Evolutionary conservation across 2,113 vertebrate species (phyloP), one percentile per base, ranked within the genome.

Genomic region (Zosterops lateralis): DNA sequence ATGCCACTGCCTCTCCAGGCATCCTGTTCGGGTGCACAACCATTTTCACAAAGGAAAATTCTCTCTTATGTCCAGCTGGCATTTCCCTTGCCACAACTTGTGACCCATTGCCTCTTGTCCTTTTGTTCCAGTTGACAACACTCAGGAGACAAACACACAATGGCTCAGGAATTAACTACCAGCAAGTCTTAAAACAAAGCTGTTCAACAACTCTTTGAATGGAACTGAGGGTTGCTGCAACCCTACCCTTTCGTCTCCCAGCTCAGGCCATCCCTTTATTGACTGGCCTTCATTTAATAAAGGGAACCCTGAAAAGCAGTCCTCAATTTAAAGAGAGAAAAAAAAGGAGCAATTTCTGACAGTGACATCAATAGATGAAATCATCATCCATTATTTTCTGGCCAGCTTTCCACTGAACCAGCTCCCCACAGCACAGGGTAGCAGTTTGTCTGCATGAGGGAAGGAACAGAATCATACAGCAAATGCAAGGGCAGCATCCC

Each of bases 381-480:
- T 86, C 42, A 73, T 10, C 38, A 12, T 10, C 20, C 72, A 86
- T 71, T 74, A 61, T 18, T 81, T 67, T 74, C 42, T 54, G 76
- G 64, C 16, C 56, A 65, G 38, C 25, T 66, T 92, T 42, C 65
- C 84, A 18, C 16, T 26, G 56, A 85, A 65, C 16, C 79, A 92
- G 58, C 42, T 70, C 66, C 31, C 50, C 72, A 57, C 0, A 48
- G 60, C 60, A 32, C 5, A 0, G 2, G 42, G 47, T 3, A 60
- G 32, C 65, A 74, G 29, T 9, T 0, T 48, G 67, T 32, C 40
- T 60, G 54, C 32, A 17, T 0, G 15, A 44, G 36, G 45, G 58
- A 76, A 61, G 20, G 57, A 36, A n/a, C 0, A 45, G 53, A 51
- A 74, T 71, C 25, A 6, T 0, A 25, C 0, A 2, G 36, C 22